phyloP scores from a whole-genome alignment of 2,113 vertebrate genomes.

The Gyps fulvus region DNA sequence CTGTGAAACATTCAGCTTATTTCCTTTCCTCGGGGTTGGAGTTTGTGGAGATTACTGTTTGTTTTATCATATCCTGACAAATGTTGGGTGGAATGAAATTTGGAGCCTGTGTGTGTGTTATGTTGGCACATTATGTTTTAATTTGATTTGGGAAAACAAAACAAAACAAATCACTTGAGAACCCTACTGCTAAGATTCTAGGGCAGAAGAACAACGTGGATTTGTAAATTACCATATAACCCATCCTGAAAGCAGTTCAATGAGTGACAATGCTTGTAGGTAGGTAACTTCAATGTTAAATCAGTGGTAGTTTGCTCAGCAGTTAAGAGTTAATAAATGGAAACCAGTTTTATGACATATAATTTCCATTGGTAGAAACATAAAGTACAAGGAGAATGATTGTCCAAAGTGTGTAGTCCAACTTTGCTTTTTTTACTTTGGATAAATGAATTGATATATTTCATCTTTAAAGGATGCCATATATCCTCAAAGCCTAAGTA shows the following conservation, averaged over 20 bases:
- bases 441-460: background rate
- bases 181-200: background rate
- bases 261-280: background rate
- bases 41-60: background rate
- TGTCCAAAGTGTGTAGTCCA: background rate
- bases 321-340: background rate
- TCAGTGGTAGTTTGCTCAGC: background rate
- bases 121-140: background rate
- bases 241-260: background rate
- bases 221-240: background rate
- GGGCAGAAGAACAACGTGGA: background rate
- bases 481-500: background rate
- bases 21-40: background rate
- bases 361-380: conserved; percentile 22
- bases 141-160: background rate
- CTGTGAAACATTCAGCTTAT: background rate
- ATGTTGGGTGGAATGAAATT: background rate
- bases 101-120: background rate
- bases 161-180: background rate
- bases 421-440: background rate
- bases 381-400: background rate
- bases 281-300: background rate
- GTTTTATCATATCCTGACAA: background rate
- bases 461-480: background rate
- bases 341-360: background rate